Conservation (phyloP, 2,888 invertebrate species). For the Eristalis tenax region DNA sequence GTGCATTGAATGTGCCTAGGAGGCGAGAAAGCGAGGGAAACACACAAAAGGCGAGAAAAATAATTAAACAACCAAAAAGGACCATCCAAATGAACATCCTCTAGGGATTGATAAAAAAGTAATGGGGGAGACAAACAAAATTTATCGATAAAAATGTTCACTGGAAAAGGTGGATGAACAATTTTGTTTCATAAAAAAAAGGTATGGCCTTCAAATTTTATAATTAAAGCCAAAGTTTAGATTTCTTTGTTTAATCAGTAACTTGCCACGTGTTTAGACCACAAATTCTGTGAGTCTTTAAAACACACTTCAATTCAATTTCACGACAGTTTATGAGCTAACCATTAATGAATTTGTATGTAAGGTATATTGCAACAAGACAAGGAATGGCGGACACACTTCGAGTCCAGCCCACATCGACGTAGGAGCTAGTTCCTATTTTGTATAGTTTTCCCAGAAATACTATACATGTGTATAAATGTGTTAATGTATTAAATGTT, state of each 20-base stretch:
- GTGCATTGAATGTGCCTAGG: not conserved
- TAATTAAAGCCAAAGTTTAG: not conserved
- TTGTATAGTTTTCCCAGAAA: no score
- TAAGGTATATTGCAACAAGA: no score
- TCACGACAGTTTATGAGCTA: no score
- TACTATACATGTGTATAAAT: no score
- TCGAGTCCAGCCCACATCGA: no score
- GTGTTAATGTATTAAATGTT: no score
- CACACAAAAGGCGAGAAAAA: not conserved
- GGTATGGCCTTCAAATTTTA: not conserved
- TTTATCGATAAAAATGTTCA: not conserved
- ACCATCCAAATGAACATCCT: not conserved
- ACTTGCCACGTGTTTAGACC: not conserved
- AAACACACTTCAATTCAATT: no score
- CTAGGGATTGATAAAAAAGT: not conserved
- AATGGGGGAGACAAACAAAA: not conserved
- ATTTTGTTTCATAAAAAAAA: not conserved
- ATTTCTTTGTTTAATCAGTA: not conserved
- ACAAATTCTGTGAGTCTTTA: no score
- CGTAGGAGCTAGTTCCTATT: no score
- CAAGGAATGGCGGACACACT: no score
- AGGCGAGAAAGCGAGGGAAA: not conserved
- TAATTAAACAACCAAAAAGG: not conserved
- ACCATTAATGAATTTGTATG: no score
- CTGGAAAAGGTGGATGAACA: not conserved